Conservation (phyloP, 2,888 invertebrate species). For the Ophion slaviceki region DNA sequence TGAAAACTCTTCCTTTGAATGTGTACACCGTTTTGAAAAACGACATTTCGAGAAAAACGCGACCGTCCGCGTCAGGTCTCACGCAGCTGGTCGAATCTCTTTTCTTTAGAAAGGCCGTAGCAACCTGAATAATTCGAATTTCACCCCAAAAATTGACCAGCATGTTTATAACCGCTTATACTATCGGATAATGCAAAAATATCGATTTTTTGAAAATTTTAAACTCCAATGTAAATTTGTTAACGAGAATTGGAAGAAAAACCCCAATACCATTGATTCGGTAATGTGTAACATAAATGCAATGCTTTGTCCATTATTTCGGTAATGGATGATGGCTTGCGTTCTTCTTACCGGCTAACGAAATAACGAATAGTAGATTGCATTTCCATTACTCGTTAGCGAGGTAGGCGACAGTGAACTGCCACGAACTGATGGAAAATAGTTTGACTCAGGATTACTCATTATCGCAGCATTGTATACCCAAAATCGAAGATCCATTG, state of each 20-base stretch:
- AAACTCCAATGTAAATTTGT: neutral
- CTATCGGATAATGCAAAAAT: too few species aligned
- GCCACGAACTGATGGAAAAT: neutral
- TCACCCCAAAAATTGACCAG: too few species aligned
- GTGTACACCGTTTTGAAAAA: too few species aligned
- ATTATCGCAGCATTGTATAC: neutral
- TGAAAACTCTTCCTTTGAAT: too few species aligned
- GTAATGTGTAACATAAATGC: neutral
- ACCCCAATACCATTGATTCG: neutral
- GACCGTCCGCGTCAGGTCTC: too few species aligned
- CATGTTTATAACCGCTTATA: too few species aligned
- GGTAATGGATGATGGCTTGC: neutral
- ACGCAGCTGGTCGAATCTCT: too few species aligned
- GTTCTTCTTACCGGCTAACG: neutral
- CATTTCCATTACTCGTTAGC: neutral
- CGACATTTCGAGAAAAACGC: too few species aligned
- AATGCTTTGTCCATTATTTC: neutral
- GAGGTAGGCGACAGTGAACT: neutral
- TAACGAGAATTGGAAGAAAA: neutral
- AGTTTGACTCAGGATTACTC: neutral
- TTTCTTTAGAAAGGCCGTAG: too few species aligned
- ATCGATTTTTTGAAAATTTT: too few species aligned
- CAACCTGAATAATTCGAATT: too few species aligned
- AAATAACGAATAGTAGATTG: neutral
- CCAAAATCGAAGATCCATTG: neutral